Evolutionary conservation across 2,797 vertebrate species (phyloP).

Genomic region (Liasis olivaceus): DNA sequence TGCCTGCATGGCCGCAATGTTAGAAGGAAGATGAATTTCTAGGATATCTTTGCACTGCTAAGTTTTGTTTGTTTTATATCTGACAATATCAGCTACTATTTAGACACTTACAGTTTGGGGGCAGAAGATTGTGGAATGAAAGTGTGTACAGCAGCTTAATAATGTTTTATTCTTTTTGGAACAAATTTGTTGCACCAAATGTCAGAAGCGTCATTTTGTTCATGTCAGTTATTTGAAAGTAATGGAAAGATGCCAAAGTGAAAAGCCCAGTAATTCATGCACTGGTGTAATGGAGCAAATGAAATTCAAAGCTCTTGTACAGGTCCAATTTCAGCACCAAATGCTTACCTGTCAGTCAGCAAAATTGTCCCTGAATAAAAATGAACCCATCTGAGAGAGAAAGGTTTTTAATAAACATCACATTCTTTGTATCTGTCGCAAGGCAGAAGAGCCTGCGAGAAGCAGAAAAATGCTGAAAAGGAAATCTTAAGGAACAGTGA

Average conservation of each 20-base stretch:
- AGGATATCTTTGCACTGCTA: constrained; percentile 53
- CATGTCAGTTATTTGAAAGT: constrained; percentile 81
- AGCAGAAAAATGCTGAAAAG: constrained; percentile 66
- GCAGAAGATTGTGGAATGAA: constrained; percentile 76
- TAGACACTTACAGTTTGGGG: constrained; percentile 77
- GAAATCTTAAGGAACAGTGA: constrained; percentile 66
- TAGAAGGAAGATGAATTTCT: constrained; percentile 58
- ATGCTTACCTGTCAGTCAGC: constrained; percentile 85
- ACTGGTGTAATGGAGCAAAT: constrained; percentile 86
- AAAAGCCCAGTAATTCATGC: constrained; percentile 83
- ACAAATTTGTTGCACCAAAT: constrained; percentile 82
- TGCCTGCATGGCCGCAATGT: constrained; percentile 36
- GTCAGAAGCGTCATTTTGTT: constrained; percentile 81
- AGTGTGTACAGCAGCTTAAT: constrained; percentile 81
- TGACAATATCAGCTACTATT: constrained; percentile 72
- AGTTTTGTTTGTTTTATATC: constrained; percentile 33
- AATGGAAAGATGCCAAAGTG: constrained; percentile 79
- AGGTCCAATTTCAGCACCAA: constrained; percentile 81
- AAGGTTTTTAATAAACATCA: constrained; percentile 86
- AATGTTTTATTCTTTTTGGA: constrained; percentile 80
- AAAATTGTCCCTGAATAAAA: constrained; percentile 82
- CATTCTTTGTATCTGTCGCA: constrained; percentile 79
- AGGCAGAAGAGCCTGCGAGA: constrained; percentile 64
- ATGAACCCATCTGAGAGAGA: constrained; percentile 76
- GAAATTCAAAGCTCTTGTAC: constrained; percentile 82